These are phyloP conservation scores for Capromys pilorides DNA, from an alignment of 2,797 vertebrate genomes.

Conservation along the genomic window DNA sequence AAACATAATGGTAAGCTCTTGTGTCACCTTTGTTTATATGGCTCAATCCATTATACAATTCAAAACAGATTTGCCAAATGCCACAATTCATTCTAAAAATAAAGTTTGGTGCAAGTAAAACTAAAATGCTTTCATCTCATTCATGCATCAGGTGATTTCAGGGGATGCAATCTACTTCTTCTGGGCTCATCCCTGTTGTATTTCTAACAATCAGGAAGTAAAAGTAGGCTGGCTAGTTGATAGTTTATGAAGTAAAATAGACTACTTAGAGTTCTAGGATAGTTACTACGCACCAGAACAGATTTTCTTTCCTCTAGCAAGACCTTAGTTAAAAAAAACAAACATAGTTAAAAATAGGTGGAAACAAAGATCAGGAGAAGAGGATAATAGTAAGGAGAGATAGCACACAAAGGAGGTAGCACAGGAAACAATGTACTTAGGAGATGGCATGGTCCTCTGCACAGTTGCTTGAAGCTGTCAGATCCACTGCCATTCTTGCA, in stretches of 20 bases:
- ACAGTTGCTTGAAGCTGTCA: background rate
- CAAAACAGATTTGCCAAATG: conserved; percentile 9
- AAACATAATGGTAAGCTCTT: background rate
- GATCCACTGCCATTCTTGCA: background rate
- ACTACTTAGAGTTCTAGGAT: conserved; percentile 31
- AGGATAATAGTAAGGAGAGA: background rate
- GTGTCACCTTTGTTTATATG: conserved; percentile 12
- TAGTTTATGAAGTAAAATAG: conserved; percentile 16
- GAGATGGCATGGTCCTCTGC: background rate
- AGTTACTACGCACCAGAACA: conserved; percentile 25
- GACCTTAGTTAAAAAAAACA: conserved; percentile 50
- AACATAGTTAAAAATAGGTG: background rate
- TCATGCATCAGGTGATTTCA: conserved; percentile 20
- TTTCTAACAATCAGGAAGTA: conserved; percentile 39
- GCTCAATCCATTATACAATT: background rate
- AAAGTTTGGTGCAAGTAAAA: conserved; percentile 7
- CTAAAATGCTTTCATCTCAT: conserved; percentile 10
- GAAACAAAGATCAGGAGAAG: background rate
- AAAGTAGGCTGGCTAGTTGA: conserved; percentile 46
- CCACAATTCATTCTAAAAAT: conserved; percentile 26
- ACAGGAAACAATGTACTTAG: background rate
- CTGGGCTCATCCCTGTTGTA: background rate
- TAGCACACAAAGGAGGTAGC: background rate
- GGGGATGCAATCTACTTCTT: background rate
- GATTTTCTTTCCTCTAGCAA: conserved; percentile 46